These are phyloP conservation scores for Zosterops borbonicus DNA, from an alignment of 2,113 vertebrate species.

Conservation along the genomic window DNA sequence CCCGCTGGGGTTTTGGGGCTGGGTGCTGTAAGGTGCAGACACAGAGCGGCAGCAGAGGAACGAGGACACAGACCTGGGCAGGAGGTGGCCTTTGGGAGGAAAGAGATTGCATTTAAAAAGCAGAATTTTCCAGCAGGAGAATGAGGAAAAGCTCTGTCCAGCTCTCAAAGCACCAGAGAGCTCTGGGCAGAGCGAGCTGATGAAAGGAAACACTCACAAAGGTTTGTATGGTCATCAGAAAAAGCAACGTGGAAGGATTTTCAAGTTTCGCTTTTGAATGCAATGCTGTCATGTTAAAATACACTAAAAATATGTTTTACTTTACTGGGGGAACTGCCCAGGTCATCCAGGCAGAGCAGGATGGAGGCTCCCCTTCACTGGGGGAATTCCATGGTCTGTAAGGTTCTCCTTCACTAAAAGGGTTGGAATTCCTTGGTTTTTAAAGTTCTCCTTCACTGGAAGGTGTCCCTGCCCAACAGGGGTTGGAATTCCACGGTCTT, in stretches of 20 bases:
- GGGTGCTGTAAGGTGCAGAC: constrained; percentile 63
- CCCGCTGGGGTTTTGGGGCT: constrained; percentile 63
- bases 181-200: rapidly evolving
- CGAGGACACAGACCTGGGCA: background rate
- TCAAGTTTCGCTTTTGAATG: background rate
- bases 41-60: background rate
- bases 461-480: no score
- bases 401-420: no score
- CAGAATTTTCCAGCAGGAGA: background rate
- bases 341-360: background rate
- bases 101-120: background rate
- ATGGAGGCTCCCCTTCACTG: background rate
- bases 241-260: background rate
- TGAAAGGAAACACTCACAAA: background rate
- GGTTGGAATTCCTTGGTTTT: rapidly evolving
- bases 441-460: background rate
- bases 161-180: background rate
- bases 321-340: background rate
- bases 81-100: constrained; percentile 38
- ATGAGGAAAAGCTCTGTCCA: background rate
- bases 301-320: rapidly evolving
- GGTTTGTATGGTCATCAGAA: rapidly evolving
- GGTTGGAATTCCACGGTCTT: rapidly evolving
- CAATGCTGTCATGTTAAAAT: rapidly evolving
- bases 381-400: background rate